Evolutionary conservation across 2,113 vertebrate species (phyloP).

Genomic region (Colius striatus): DNA sequence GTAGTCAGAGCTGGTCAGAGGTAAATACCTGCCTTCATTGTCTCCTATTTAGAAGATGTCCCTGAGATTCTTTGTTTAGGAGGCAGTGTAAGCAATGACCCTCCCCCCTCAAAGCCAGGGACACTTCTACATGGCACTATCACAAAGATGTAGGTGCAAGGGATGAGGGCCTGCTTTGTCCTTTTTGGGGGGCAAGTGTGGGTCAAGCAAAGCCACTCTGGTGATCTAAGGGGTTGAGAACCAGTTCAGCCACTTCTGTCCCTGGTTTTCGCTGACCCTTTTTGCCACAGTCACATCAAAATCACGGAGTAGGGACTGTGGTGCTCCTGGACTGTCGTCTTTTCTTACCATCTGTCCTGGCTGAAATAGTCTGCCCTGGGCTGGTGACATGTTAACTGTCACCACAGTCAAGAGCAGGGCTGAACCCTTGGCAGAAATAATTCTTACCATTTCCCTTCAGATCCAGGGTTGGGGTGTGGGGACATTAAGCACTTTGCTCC

Average conservation of each 20-base stretch:
- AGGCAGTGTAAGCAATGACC: background rate
- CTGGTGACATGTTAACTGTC: background rate
- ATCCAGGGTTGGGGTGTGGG: background rate
- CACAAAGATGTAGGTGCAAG: background rate
- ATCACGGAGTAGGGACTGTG: background rate
- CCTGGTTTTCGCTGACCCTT: background rate
- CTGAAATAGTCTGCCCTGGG: background rate
- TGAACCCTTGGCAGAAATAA: background rate
- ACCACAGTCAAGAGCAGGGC: background rate
- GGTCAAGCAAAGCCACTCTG: background rate
- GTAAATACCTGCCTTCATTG: background rate
- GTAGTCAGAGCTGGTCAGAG: background rate
- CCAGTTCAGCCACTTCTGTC: background rate
- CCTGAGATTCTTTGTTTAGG: background rate
- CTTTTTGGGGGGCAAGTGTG: background rate
- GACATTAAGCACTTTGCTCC: background rate
- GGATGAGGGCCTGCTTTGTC: background rate
- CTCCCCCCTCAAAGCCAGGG: background rate
- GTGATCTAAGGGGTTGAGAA: fast-evolving
- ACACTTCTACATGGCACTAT: background rate
- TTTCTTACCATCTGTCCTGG: background rate
- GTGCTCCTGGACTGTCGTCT: background rate
- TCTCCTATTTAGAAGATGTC: background rate
- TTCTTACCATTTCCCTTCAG: fast-evolving
- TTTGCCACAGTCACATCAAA: background rate